Conservation (phyloP, 2,797 vertebrate genomes). For the Chloroceryle inda region DNA sequence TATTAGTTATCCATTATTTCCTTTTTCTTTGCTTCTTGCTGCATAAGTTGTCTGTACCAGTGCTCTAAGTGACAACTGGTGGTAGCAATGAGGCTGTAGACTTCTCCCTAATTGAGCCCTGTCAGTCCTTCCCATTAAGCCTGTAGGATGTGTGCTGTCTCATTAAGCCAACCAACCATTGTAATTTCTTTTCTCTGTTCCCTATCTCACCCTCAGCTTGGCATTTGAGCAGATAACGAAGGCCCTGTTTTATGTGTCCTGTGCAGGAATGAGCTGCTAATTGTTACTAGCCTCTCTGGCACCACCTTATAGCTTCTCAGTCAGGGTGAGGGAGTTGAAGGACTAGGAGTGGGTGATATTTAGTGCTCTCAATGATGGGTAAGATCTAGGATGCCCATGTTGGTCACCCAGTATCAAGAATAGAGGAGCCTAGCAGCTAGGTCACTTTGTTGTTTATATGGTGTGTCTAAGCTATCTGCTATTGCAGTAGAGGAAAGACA, state of each 20-base stretch:
- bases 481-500: rapidly evolving
- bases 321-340: neutral
- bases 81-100: conserved; percentile 70
- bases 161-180: conserved; percentile 71
- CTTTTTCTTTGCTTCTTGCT: conserved; percentile 47
- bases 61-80: conserved; percentile 63
- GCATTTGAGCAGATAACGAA: conserved; percentile 6
- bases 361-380: rapidly evolving
- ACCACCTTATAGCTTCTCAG: neutral
- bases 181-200: neutral
- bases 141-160: conserved; percentile 55
- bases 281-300: conserved; percentile 17
- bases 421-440: rapidly evolving
- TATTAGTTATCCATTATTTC: conserved; percentile 2
- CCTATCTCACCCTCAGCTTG: neutral
- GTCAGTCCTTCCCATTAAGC: conserved; percentile 66
- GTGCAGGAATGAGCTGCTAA: conserved; percentile 53
- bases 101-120: conserved; percentile 72
- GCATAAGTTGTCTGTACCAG: conserved; percentile 18
- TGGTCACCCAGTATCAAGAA: neutral
- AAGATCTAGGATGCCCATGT: rapidly evolving
- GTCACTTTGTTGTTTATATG: rapidly evolving
- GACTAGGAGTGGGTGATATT: neutral
- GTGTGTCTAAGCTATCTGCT: neutral
- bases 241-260: conserved; percentile 1